Base-by-base conservation (phyloP, 2,888 invertebrate species). In the Heliconius charithonia region DNA sequence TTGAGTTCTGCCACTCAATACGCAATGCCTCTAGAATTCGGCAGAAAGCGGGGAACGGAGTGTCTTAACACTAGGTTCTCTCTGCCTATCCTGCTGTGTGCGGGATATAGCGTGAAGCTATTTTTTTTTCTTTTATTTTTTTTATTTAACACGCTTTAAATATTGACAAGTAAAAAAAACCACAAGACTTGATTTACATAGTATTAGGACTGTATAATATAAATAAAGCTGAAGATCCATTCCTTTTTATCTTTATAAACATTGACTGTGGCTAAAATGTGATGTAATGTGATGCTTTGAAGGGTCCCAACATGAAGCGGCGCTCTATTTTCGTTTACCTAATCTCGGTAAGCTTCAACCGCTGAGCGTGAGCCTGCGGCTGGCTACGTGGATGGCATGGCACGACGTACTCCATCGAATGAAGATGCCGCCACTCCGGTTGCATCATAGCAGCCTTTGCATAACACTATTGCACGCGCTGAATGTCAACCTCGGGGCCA, bases 401-500 rank as follows among this genome's bases (percentile, higher is more conserved):
- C 77, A 74, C 62, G 83, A 81, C 79, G 81, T 81, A 82, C 80
- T 83, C 79, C 81, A 79, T 82, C 84, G 84, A 88, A 85, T 88
- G 89, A 90, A 91, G 91, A 91, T 85, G 89, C 86, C 86, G 86
- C 85, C 83, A 83, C 83, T 84, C 83, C 81, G 83, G 87, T 92
- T 90, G 90, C 89, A 89, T 89, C 90, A 91, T 85, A 84, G 83
- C 87, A 84, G 86, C 89, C 88, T 90, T 91, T 91, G 90, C 92
- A 91, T 92, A 91, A 92, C 89, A 87, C 87, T 88, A 90, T 90
- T 90, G 89, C 90, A 87, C 84, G 84, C 85, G 84, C 85, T 90
- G 90, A 92, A 92, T 93, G 92, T 90, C 92, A 92, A 89, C 89
- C 85, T 84, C 87, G 89, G 89, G 89, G 88, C 85, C 86, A 84